A percentile compares a stretch with the other conserved stretches of the same genome.
These are phyloP conservation scores for Alces alces DNA, from an alignment of 2,113 vertebrate genomes.

Conservation along the genomic window DNA sequence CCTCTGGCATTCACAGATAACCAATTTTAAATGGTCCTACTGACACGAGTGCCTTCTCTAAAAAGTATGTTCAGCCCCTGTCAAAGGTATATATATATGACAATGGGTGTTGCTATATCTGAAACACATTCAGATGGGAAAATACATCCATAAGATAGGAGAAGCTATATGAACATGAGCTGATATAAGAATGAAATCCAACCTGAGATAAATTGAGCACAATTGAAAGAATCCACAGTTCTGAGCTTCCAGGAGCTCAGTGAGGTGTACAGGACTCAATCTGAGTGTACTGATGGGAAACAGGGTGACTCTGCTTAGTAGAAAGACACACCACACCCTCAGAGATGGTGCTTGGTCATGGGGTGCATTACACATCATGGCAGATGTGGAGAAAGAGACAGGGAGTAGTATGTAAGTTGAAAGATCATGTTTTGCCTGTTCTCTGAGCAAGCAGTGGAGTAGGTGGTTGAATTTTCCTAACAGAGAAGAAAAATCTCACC, in stretches of 20 bases:
- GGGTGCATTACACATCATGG: not conserved
- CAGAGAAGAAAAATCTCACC: not conserved
- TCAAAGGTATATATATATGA: not conserved
- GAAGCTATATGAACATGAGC: not conserved
- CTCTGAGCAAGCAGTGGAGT: not conserved
- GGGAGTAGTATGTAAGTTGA: not conserved
- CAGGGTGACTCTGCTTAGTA: not conserved
- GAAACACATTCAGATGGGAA: not conserved
- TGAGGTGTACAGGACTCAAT: not conserved
- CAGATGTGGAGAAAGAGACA: not conserved
- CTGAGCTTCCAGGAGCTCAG: not conserved
- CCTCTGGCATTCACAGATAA: not conserved
- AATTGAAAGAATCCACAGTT: not conserved
- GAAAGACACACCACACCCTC: not conserved
- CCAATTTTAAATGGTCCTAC: not conserved
- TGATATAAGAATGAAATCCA: not conserved
- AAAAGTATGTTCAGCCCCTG: not conserved
- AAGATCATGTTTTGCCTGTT: not conserved
- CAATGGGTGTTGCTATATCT: not conserved
- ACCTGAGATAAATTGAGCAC: not conserved
- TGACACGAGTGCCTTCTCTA: not conserved
- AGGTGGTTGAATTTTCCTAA: not conserved
- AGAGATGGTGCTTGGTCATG: not conserved
- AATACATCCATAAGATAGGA: not conserved
- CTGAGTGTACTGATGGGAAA: not conserved